These are phyloP conservation scores for Lycaon pictus DNA, from an alignment of 2,113 vertebrate genomes.

Conservation along the genomic window DNA sequence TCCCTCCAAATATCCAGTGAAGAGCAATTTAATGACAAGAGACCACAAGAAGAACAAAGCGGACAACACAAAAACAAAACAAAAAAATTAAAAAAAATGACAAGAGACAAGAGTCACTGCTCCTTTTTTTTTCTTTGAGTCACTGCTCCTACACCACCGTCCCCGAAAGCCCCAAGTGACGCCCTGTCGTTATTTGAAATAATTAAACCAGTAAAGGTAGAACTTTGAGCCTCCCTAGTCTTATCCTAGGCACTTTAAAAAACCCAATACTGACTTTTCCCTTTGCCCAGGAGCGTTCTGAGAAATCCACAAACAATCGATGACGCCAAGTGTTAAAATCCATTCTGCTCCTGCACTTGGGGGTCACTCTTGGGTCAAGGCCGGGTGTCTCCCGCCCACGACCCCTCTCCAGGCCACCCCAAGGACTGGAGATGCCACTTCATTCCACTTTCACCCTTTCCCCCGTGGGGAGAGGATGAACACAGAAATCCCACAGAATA, in stretches of 20 bases:
- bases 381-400: not conserved
- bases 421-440: not conserved
- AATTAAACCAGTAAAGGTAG: not conserved
- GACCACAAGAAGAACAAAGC: too few species aligned
- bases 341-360: not conserved
- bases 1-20: not conserved
- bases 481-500: slow-evolving; percentile 76
- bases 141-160: not conserved
- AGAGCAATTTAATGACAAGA: not conserved
- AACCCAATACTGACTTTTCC: slow-evolving; percentile 10
- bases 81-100: not conserved
- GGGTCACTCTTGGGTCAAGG: not conserved
- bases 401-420: not conserved
- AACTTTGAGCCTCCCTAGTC: not conserved
- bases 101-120: not conserved
- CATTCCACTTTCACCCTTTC: slow-evolving; percentile 71
- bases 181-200: not conserved
- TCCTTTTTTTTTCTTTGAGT: not conserved
- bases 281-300: not conserved
- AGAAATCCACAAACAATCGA: not conserved
- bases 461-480: slow-evolving; percentile 70
- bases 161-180: not conserved
- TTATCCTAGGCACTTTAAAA: not conserved
- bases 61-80: too few species aligned
- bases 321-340: not conserved